Evolutionary conservation across 1,140 invertebrate species (phyloP).

Genomic region (Trinorchestia longiramus): DNA sequence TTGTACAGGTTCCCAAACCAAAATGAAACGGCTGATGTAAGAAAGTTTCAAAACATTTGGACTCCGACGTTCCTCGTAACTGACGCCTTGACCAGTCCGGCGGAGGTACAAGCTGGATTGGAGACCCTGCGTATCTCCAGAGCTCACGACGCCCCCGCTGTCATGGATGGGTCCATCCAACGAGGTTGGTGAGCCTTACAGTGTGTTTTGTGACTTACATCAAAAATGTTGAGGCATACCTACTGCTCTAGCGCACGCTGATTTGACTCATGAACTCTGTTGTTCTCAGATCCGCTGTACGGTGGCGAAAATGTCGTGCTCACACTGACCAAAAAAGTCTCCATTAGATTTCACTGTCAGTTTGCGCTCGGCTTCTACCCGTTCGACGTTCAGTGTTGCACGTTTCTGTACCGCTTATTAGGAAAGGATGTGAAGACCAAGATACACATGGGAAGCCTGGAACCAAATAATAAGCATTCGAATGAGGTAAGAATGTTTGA

Average conservation of each 20-base stretch:
- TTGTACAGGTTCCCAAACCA: not conserved
- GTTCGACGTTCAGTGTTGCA: constrained; percentile 23
- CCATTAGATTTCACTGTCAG: not conserved
- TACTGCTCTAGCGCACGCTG: not conserved
- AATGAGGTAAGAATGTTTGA: not conserved
- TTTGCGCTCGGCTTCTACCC: constrained; percentile 43
- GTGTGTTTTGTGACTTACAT: not conserved
- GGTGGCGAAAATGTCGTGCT: not conserved
- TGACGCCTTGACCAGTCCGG: not conserved
- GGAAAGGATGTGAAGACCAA: not conserved
- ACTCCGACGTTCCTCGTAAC: not conserved
- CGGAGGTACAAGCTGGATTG: not conserved
- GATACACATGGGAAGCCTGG: not conserved
- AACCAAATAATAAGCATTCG: not conserved
- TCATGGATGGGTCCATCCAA: not conserved
- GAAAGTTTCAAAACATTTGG: not conserved
- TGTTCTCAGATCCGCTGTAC: constrained; percentile 18
- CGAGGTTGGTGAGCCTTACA: not conserved
- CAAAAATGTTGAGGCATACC: not conserved
- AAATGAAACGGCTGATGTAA: not conserved
- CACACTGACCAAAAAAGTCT: not conserved
- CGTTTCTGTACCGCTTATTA: not conserved
- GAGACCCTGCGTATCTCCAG: not conserved
- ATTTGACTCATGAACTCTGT: not conserved
- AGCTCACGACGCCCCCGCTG: not conserved